phyloP scores from a whole-genome alignment of 2,113 vertebrate genomes.

The Benitochromis conjunctus region DNA sequence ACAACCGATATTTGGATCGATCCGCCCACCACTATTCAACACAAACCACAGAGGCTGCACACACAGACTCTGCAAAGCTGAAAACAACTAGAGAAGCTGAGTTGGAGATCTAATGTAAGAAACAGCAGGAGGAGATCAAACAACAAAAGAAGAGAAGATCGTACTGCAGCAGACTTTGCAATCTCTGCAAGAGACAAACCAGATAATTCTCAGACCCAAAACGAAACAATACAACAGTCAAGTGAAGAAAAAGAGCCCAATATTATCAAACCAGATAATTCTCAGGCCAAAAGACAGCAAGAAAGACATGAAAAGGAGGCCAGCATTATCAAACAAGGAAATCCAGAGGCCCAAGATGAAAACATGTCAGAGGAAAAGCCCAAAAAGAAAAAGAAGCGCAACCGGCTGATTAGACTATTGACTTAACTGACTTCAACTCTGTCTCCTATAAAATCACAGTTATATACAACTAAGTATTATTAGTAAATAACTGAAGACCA shows the following conservation, averaged over 20 bases:
- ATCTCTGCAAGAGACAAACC: not conserved
- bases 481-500: not conserved
- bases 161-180: not conserved
- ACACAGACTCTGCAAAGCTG: not conserved
- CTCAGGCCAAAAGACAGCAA: not conserved
- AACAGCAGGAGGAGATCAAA: not conserved
- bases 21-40: not conserved
- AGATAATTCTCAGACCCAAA: not conserved
- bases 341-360: not conserved
- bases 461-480: not conserved
- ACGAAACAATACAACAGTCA: not conserved
- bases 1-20: too few species aligned
- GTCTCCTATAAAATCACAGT: not conserved
- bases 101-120: not conserved
- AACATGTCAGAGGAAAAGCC: not conserved
- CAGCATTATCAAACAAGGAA: not conserved
- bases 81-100: not conserved
- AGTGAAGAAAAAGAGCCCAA: not conserved
- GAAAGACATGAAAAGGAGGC: not conserved
- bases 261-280: not conserved
- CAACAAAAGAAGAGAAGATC: fast-evolving
- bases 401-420: not conserved
- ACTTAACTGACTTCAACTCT: not conserved
- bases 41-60: not conserved
- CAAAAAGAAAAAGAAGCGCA: not conserved